Evolutionary conservation across 2,888 invertebrate species (phyloP), one percentile per base, ranked within the genome.

Genomic region (Candidula unifasciata): DNA sequence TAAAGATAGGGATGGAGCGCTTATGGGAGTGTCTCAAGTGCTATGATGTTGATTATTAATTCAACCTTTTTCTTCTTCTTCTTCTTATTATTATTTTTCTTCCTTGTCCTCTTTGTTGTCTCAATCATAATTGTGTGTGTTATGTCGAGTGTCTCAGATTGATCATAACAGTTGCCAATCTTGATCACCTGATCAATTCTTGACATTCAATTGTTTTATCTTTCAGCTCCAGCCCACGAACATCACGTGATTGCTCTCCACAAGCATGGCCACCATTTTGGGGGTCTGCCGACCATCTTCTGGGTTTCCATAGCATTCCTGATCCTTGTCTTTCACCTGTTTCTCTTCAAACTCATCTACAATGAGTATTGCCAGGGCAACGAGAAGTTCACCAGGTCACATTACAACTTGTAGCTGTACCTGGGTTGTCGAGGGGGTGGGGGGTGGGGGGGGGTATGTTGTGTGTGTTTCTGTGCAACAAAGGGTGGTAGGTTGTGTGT

Each of bases 231-330:
- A 0, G 96, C 98, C 0, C 97, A 97, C 91, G 97, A 97, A 92
- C 96, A 97, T 92, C 97, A 97, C 93, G 96, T 98, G 21, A 96
- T 98, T 91, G 97, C 97, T 0, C 94, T 97, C 89, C 98, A 98
- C 93, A 96, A 96, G 92, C 97, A 98, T 92, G 98, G 98, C 0
- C 96, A 97, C 94, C 96, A 96, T 89, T 95, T 97, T 89, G 97
- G 97, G 60, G 98, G 98, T 0, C 94, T 98, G 86, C 98, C 98
- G 71, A 96, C 97, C 0, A 94, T 97, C 76, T 98, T 98, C 94
- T 98, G 98, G 98, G 96, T 97, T 76, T 96, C 97, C 86, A 96
- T 98, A 88, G 96, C 96, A 93, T 95, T 96, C 92, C 95, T 98
- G 88, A 97, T 98, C 90, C 95, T 97, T 86, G 95, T 97, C 90